Evolutionary conservation across 2,113 vertebrate genomes (phyloP).

Genomic region (Burhinus bistriatus): DNA sequence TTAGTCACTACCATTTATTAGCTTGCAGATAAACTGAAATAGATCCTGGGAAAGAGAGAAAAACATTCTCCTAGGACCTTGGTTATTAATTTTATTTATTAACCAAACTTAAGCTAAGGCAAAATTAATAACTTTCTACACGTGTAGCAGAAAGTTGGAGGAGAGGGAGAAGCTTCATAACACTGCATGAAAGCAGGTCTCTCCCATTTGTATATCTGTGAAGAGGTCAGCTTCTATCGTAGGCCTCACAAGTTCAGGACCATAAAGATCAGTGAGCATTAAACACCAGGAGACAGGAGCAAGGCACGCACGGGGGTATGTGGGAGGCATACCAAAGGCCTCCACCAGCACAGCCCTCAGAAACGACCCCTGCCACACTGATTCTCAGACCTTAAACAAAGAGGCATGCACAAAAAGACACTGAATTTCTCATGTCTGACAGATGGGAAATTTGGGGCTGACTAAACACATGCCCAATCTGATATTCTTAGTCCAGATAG

Average conservation of each 20-base stretch:
- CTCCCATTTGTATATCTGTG: not conserved
- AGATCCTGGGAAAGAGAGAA: slow-evolving; percentile 56
- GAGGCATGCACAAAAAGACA: slow-evolving; percentile 20
- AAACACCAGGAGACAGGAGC: not conserved
- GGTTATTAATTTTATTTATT: slow-evolving; percentile 58
- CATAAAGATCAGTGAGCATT: slow-evolving; percentile 22
- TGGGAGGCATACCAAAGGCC: not conserved
- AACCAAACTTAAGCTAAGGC: slow-evolving; percentile 21
- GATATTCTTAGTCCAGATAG: slow-evolving; percentile 30
- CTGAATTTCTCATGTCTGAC: slow-evolving; percentile 57
- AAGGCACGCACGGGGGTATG: not conserved
- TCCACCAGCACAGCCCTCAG: not conserved
- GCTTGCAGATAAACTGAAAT: slow-evolving; percentile 56
- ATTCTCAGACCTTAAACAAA: slow-evolving; percentile 22
- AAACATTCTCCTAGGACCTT: slow-evolving; percentile 48
- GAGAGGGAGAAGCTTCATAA: not conserved
- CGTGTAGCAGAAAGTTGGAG: slow-evolving; percentile 1
- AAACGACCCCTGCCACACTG: slow-evolving; percentile 24
- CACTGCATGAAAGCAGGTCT: not conserved
- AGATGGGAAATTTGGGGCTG: slow-evolving; percentile 52
- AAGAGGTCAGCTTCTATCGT: not conserved
- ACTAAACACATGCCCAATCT: slow-evolving; percentile 41
- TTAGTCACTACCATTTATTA: slow-evolving; percentile 64
- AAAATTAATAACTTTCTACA: slow-evolving; percentile 52
- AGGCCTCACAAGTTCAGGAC: not conserved